Percentiles rank a stretch among this genome's conserved stretches.
phyloP scores from a whole-genome alignment of 35 echinoderm and acorn worm genomes.

The Chiridota heheva region DNA sequence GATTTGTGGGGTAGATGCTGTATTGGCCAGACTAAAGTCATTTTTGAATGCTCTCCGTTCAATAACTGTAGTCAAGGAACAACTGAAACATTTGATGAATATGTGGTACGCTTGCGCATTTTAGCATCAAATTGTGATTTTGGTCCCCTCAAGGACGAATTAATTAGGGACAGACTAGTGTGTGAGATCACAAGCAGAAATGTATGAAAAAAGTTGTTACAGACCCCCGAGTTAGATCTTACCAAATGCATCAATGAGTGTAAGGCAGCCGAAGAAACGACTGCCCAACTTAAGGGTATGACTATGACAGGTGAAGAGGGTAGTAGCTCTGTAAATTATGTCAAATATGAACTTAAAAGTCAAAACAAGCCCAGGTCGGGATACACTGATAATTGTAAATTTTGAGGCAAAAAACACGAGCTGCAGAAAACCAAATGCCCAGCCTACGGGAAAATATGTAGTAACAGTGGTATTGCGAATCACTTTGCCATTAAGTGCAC shows the following conservation, averaged over 20 bases:
- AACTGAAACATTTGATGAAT: constrained; percentile 63
- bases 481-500: constrained; percentile 29
- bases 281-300: constrained; percentile 31
- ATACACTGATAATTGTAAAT: constrained; percentile 32
- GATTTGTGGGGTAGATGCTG: constrained; percentile 60
- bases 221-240: constrained; percentile 62
- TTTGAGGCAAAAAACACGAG: constrained; percentile 55
- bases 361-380: not conserved
- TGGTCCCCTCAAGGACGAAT: constrained; percentile 45
- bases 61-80: constrained; percentile 65
- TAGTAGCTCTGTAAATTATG: not conserved
- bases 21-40: constrained; percentile 74
- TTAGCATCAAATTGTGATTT: constrained; percentile 66
- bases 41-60: constrained; percentile 64
- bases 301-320: not conserved
- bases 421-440: constrained; percentile 25
- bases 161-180: constrained; percentile 57
- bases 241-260: constrained; percentile 57
- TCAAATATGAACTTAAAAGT: not conserved
- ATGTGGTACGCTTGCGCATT: constrained; percentile 27
- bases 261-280: constrained; percentile 37
- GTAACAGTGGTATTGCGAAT: constrained; percentile 19
- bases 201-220: constrained; percentile 46
- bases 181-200: constrained; percentile 37
- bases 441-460: constrained; percentile 51